A percentile compares a stretch with the other conserved stretches of the same genome.
These are phyloP conservation scores for Amphilophus citrinellus DNA, from an alignment of 2,113 vertebrate species.

Conservation along the genomic window DNA sequence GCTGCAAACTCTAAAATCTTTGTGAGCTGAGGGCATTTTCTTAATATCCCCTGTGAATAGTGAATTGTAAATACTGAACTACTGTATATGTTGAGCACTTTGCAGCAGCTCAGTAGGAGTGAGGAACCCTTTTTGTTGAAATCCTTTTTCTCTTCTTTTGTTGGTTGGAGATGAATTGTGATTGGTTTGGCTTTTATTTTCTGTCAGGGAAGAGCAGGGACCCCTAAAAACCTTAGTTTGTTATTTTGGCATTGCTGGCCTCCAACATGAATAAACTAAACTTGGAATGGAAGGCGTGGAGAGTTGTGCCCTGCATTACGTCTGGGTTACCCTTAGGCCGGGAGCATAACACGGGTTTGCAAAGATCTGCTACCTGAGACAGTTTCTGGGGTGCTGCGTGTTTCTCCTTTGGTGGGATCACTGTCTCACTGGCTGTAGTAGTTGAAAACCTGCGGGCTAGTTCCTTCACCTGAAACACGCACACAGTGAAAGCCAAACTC, in stretches of 20 bases:
- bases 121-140: rapidly evolving
- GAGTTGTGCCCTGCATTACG: not conserved
- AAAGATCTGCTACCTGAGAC: not conserved
- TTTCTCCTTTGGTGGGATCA: not conserved
- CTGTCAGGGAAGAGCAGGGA: too few relatives aligned
- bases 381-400: not conserved
- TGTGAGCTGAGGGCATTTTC: not conserved
- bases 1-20: not conserved
- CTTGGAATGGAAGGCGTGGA: too few relatives aligned
- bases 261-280: too few relatives aligned
- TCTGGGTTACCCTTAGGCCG: not conserved
- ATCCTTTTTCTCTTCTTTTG: not conserved
- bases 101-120: not conserved
- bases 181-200: too few relatives aligned
- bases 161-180: not conserved
- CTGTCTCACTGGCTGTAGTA: not conserved
- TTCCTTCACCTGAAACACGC: constrained; percentile 28
- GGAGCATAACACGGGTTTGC: not conserved
- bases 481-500: not conserved
- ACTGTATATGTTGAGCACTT: not conserved
- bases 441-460: constrained; percentile 1
- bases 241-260: too few relatives aligned
- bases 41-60: not conserved
- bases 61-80: not conserved
- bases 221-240: too few relatives aligned